Evolutionary conservation across 2,888 invertebrate species (phyloP).

Genomic region (Ornithoptera priamus): DNA sequence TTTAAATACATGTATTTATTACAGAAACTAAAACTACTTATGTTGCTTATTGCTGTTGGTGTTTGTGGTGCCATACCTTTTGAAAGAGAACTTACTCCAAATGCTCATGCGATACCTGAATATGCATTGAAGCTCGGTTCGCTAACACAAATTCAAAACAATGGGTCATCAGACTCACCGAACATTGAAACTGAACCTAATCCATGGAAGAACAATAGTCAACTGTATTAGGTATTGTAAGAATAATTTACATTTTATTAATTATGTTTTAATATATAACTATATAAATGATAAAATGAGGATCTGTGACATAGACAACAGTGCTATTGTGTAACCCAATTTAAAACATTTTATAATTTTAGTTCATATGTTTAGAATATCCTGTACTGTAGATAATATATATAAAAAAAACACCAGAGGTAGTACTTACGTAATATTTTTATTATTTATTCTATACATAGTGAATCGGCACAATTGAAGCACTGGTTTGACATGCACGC

Average conservation of each 20-base stretch:
- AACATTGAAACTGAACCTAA: constrained; percentile 40
- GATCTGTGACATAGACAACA: no score
- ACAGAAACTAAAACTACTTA: constrained; percentile 11
- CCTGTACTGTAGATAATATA: no score
- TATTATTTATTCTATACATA: no score
- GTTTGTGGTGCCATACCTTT: neutral
- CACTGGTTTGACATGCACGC: no score
- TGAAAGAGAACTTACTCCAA: constrained; percentile 10
- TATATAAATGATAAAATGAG: neutral
- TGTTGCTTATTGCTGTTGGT: constrained; percentile 4
- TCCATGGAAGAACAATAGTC: constrained; percentile 34
- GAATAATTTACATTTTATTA: neutral
- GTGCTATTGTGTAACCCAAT: no score
- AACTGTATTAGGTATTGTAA: neutral
- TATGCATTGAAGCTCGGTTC: constrained; percentile 23
- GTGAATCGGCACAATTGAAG: no score
- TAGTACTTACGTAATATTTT: no score
- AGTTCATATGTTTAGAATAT: no score
- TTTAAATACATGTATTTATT: neutral
- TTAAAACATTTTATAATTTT: no score
- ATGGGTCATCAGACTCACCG: constrained; percentile 19
- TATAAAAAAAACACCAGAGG: no score
- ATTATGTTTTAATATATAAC: neutral
- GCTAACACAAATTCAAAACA: constrained; percentile 5
- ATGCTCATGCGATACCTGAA: constrained; percentile 17